These are phyloP conservation scores for Caenorhabditis imperialis DNA, from an alignment of 2,888 invertebrate species.

Conservation along the genomic window DNA sequence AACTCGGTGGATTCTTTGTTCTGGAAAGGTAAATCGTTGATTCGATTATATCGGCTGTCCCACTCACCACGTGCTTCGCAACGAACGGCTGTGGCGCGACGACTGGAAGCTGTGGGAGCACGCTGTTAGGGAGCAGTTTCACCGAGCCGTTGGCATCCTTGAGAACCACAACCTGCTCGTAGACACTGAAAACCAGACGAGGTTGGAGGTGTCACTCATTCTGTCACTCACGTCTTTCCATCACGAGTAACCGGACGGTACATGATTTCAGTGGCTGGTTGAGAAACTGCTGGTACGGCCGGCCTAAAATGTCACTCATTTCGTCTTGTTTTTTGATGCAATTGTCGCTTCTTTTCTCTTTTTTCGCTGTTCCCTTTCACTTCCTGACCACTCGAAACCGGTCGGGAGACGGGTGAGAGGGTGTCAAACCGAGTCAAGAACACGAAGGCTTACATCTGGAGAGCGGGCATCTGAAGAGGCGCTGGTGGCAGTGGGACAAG, in stretches of 20 bases:
- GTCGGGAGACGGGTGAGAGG: slow-evolving; percentile 20
- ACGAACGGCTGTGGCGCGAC: slow-evolving; percentile 19
- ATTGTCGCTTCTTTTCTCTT: neutral
- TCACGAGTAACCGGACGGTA: slow-evolving; percentile 45
- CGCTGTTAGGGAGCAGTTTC: slow-evolving; percentile 33
- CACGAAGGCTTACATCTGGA: slow-evolving; percentile 29
- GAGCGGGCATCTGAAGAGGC: slow-evolving; percentile 40
- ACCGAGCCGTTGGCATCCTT: slow-evolving; percentile 43
- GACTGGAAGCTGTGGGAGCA: slow-evolving; percentile 29
- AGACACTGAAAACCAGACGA: slow-evolving; percentile 26
- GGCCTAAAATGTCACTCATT: slow-evolving; percentile 40
- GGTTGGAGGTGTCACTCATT: neutral
- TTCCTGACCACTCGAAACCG: slow-evolving; percentile 29
- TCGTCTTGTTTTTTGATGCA: slow-evolving; percentile 9
- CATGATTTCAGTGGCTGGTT: slow-evolving; percentile 47
- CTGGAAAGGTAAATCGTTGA: slow-evolving; percentile 29
- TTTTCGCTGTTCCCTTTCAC: slow-evolving; percentile 15
- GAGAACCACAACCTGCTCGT: slow-evolving; percentile 45
- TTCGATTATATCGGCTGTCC: slow-evolving; percentile 13
- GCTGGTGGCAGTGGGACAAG: slow-evolving; percentile 46
- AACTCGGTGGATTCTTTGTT: slow-evolving; percentile 36
- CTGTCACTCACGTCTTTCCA: slow-evolving; percentile 34
- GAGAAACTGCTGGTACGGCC: neutral
- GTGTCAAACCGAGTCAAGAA: slow-evolving; percentile 29
- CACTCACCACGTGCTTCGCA: slow-evolving; percentile 33